Evolutionary conservation across 2,888 invertebrate species (phyloP), one percentile per base, ranked within the genome.

Genomic region (Lasioglossum calceatum): DNA sequence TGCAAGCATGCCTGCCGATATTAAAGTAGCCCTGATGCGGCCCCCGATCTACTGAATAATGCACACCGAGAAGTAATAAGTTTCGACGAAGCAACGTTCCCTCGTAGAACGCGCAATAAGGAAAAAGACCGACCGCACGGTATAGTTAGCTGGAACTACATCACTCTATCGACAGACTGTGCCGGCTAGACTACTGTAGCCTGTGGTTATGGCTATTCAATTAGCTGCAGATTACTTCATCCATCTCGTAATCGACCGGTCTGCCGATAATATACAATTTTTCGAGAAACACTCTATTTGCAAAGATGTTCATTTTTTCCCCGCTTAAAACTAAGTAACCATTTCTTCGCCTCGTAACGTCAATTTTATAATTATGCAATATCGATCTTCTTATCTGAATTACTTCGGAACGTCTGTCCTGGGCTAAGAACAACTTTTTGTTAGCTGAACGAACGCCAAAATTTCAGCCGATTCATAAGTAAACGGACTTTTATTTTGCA

Each of bases 41-140:
- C 86, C 50, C 36, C 67, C 79, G 73, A 86, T 86, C 86, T 82
- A 79, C 61, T 86, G 86, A 86, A 86, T 86, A 86, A 86, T 82
- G 82, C 86, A 86, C 86, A 47, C 58, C 47, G 67, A 16, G 44
- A 27, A 85, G 81, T 85, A 86, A 86, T 86, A 86, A 85, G 81
- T 79, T 85, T 76, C 78, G 47, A 27, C 44, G 79, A 79, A 73
- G 67, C 85, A 47, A 72, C 76, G 76, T 71, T 32, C 75, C 75
- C 36, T 16, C 44, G 54, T 16, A 23, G 50, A 44, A 84, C 54
- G 58, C 23, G 64, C 50, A n/a, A 23, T 16, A 27, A 44, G 72
- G 71, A 71, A 71, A 74, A 72, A 82, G 76, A 74, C 83, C 83
- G 77, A 70, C 73, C 77, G 42, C 61, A n/a, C 42, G 32, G 50